Percentiles rank a stretch among this genome's conserved stretches.
These are phyloP conservation scores for Xylota segnis DNA, from an alignment of 2,888 invertebrate genomes.

Conservation along the genomic window DNA sequence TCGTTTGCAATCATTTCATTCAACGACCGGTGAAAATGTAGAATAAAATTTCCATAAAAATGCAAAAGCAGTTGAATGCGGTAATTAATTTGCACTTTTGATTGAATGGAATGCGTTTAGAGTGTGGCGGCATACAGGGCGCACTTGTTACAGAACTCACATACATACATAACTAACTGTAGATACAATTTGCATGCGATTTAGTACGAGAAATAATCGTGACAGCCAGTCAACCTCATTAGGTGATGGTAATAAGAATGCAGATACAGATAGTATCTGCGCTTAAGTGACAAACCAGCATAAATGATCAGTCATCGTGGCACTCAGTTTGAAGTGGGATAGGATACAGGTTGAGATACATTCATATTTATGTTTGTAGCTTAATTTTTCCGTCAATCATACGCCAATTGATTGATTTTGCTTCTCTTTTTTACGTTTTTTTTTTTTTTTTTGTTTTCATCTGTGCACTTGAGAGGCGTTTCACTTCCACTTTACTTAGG, in stretches of 20 bases:
- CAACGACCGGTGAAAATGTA: slow-evolving; percentile 69
- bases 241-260: slow-evolving; percentile 7
- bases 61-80: slow-evolving; percentile 61
- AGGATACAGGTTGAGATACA: slow-evolving; percentile 42
- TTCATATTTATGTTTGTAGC: slow-evolving; percentile 21
- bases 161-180: slow-evolving; percentile 28
- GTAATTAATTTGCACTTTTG: slow-evolving; percentile 75
- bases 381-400: slow-evolving; percentile 64
- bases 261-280: slow-evolving; percentile 32
- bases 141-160: slow-evolving; percentile 58
- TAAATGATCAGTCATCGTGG: slow-evolving; percentile 64
- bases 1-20: slow-evolving; percentile 36
- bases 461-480: slow-evolving; percentile 3
- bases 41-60: slow-evolving; percentile 73
- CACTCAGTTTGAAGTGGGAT: slow-evolving; percentile 43
- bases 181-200: slow-evolving; percentile 50
- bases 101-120: slow-evolving; percentile 70
- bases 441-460: slow-evolving; percentile 6
- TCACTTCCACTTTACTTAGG: slow-evolving; percentile 15
- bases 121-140: slow-evolving; percentile 11
- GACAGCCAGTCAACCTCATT: slow-evolving; percentile 70
- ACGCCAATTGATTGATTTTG: slow-evolving; percentile 74
- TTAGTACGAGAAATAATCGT: slow-evolving; percentile 27
- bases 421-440: slow-evolving; percentile 14
- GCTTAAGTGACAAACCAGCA: slow-evolving; percentile 53